phyloP scores from a whole-genome alignment of 2,797 vertebrate species.

The Calcarius lapponicus region DNA sequence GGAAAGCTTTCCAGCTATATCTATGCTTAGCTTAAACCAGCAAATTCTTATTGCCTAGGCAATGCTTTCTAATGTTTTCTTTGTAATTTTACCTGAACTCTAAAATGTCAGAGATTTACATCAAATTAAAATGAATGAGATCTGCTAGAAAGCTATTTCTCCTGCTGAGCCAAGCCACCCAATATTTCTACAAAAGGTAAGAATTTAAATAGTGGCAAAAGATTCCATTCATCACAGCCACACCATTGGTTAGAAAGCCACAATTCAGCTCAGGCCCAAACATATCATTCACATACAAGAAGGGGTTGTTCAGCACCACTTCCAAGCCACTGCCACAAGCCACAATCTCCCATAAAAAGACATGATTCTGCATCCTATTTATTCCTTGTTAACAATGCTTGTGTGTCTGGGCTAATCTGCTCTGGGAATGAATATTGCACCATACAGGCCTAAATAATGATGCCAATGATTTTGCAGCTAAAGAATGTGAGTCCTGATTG shows the following conservation, averaged over 20 bases:
- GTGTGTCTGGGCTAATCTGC: not conserved
- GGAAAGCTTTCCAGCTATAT: not conserved
- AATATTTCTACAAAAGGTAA: conserved; percentile 11
- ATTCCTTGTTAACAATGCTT: not conserved
- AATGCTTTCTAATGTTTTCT: not conserved
- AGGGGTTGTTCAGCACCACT: not conserved
- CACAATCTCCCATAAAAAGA: not conserved
- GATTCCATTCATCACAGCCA: conserved; percentile 24
- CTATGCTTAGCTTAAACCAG: not conserved
- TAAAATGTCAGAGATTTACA: conserved; percentile 38
- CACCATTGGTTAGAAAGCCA: not conserved
- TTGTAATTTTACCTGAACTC: conserved; percentile 5
- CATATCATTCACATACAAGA: not conserved
- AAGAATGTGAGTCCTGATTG: not conserved
- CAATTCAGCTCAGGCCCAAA: not conserved
- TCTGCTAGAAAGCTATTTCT: conserved; percentile 15
- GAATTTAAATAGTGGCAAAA: conserved; percentile 39
- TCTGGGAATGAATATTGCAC: not conserved
- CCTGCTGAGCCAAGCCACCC: not conserved
- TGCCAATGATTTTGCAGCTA: not conserved
- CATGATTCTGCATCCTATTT: not conserved
- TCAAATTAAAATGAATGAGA: conserved; percentile 34
- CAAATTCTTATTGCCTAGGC: not conserved
- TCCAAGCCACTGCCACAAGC: not conserved
- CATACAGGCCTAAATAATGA: not conserved